Evolutionary conservation across 2,797 vertebrate genomes (phyloP).

Genomic region (Rousettus madagascariensis): DNA sequence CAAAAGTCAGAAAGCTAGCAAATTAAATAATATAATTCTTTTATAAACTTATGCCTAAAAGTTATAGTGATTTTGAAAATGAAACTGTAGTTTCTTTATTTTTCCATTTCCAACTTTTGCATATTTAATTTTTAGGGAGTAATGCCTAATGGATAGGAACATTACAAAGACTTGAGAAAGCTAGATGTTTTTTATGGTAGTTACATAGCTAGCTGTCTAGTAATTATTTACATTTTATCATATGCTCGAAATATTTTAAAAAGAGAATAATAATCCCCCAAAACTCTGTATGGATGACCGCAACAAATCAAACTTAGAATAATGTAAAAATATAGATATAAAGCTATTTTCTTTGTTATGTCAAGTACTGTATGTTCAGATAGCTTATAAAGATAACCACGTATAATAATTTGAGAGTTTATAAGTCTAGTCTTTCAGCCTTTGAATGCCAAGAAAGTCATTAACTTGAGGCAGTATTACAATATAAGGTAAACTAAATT

Average conservation of each 20-base stretch:
- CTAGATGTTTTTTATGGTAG: neutral
- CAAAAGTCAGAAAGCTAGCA: constrained; percentile 11
- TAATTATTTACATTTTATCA: neutral
- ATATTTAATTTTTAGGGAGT: constrained; percentile 30
- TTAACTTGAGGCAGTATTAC: neutral
- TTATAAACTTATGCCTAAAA: neutral
- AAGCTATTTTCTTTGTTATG: constrained; percentile 24
- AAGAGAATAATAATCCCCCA: neutral
- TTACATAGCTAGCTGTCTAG: neutral
- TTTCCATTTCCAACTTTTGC: neutral
- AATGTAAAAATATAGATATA: neutral
- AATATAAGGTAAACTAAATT: constrained; percentile 11
- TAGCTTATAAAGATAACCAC: neutral
- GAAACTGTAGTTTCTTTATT: neutral
- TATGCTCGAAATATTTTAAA: neutral
- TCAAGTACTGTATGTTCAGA: neutral
- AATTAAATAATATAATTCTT: neutral
- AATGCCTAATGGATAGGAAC: neutral
- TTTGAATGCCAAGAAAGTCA: neutral
- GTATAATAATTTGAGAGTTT: neutral
- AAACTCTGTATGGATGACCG: neutral
- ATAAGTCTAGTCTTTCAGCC: neutral
- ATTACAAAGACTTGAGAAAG: constrained; percentile 15
- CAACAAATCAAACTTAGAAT: neutral
- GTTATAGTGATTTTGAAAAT: neutral